Conservation (phyloP, 2,888 invertebrate genomes). For the Mantis religiosa region DNA sequence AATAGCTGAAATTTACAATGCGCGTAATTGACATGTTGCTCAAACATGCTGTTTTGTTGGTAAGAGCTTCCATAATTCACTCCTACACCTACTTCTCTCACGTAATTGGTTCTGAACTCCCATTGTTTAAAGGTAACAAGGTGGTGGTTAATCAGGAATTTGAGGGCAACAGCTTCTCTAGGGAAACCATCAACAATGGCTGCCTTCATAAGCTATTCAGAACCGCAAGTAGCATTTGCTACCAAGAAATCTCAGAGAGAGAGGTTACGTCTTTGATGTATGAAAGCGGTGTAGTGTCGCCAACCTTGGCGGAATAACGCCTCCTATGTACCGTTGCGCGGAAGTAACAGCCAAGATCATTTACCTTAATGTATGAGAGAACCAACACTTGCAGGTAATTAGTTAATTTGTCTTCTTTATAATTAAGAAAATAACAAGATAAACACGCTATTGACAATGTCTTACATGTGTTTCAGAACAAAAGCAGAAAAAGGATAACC, state of each 20-base stretch:
- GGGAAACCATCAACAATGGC: background rate
- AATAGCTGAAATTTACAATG: background rate
- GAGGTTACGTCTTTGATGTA: background rate
- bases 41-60: too few relatives aligned
- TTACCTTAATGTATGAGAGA: background rate
- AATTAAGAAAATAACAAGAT: too few relatives aligned
- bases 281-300: background rate
- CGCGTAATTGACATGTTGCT: background rate
- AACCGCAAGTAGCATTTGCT: background rate
- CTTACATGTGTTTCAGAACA: too few relatives aligned
- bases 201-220: background rate
- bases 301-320: background rate
- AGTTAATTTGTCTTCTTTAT: background rate
- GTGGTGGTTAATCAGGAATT: background rate
- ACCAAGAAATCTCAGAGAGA: background rate
- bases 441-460: too few relatives aligned
- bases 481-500: too few relatives aligned
- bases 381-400: background rate
- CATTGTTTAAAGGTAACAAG: background rate
- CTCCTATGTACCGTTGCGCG: background rate
- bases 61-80: background rate
- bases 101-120: background rate
- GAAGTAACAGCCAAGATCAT: background rate
- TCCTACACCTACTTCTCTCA: background rate
- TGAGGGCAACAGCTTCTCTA: background rate